Conservation (phyloP, 2,113 vertebrate genomes). For the Phasianus colchicus region DNA sequence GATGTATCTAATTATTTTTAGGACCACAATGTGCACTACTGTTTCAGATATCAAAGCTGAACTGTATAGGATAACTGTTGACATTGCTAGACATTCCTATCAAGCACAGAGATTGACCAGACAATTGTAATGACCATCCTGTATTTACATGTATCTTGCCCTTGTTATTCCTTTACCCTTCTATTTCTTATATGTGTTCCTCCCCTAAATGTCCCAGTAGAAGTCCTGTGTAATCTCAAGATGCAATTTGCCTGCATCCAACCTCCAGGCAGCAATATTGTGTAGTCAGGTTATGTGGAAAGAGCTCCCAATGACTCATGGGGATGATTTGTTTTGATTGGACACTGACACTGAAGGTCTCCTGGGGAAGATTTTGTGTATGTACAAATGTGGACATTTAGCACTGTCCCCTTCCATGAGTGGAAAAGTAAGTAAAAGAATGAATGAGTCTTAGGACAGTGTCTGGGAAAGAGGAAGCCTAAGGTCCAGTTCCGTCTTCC, state of each 20-base stretch:
- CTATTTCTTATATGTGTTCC: neutral
- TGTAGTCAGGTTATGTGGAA: neutral
- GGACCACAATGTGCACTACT: neutral
- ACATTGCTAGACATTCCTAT: neutral
- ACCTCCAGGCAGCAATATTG: neutral
- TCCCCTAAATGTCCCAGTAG: neutral
- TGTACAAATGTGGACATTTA: neutral
- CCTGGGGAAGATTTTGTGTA: neutral
- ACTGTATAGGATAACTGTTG: neutral
- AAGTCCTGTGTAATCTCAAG: neutral
- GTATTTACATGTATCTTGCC: neutral
- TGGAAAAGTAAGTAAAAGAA: neutral
- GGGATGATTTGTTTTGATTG: neutral
- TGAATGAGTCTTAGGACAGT: neutral
- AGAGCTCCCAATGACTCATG: neutral
- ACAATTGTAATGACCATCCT: neutral
- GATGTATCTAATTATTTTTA: neutral
- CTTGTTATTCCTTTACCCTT: neutral
- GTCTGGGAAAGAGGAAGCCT: neutral
- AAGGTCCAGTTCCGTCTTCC: neutral
- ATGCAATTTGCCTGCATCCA: neutral
- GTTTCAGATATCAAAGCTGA: neutral
- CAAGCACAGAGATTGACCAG: neutral
- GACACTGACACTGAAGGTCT: neutral
- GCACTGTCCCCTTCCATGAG: neutral